A percentile compares a stretch with the other conserved stretches of the same genome.
Evolutionary conservation across 2,797 vertebrate genomes (phyloP).

Genomic region (Limnodromus scolopaceus): DNA sequence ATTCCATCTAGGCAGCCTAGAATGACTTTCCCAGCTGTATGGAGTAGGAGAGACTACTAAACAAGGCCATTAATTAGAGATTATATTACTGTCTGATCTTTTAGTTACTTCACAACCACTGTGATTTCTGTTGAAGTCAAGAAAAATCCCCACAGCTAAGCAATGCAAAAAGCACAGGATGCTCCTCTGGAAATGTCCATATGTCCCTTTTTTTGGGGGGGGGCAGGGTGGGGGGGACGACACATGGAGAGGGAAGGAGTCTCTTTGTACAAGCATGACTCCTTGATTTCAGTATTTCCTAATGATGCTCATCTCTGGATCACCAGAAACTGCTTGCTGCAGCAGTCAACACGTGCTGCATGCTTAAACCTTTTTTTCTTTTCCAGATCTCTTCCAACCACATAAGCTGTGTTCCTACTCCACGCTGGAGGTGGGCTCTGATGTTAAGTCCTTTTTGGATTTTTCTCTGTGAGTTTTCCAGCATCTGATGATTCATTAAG

Average conservation of each 20-base stretch:
- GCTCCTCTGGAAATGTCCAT: not conserved
- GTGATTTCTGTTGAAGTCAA: not conserved
- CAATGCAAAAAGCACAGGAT: not conserved
- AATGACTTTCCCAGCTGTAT: not conserved
- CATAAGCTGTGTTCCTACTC: not conserved
- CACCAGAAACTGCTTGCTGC: not conserved
- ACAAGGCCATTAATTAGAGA: not conserved
- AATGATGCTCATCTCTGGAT: not conserved
- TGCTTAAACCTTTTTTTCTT: not conserved
- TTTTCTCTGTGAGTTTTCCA: not conserved
- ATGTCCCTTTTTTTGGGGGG: not conserved
- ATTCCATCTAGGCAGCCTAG: not conserved
- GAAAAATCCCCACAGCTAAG: not conserved
- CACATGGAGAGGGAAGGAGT: not conserved
- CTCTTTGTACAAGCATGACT: not conserved
- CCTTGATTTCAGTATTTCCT: not conserved
- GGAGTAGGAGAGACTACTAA: not conserved
- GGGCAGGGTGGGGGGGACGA: not conserved
- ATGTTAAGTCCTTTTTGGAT: not conserved
- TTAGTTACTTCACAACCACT: not conserved
- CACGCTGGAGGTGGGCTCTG: not conserved
- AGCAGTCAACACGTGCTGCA: not conserved
- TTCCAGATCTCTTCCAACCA: not conserved
- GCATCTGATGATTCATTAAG: rapidly evolving
- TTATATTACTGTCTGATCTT: not conserved